Conservation (phyloP, 2,797 vertebrate genomes). For the Urocyon cinereoargenteus region DNA sequence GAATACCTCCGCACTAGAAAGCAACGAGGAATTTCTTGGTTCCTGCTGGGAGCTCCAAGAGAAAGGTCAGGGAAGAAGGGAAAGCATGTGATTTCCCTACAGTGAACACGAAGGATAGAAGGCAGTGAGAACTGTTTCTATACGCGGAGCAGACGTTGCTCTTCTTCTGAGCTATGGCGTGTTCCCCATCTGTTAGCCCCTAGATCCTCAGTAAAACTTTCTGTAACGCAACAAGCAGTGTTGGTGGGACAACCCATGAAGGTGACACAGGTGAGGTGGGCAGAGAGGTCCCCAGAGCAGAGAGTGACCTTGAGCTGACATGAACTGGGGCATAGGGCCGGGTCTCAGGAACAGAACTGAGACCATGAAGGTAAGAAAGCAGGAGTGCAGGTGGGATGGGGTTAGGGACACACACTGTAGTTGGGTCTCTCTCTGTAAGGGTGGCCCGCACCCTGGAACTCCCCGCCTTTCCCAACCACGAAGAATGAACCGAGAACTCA, state of each 20-base stretch:
- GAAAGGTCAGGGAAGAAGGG: not conserved
- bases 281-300: not conserved
- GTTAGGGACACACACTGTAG: not conserved
- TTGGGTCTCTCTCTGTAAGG: not conserved
- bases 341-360: not conserved
- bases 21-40: not conserved
- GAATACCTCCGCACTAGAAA: slow-evolving; percentile 20
- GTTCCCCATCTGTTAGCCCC: not conserved
- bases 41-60: not conserved
- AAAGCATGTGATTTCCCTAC: not conserved
- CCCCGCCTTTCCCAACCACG: not conserved
- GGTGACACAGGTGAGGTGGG: not conserved
- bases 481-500: not conserved
- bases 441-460: not conserved
- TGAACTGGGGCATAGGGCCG: not conserved
- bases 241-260: not conserved
- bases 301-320: not conserved
- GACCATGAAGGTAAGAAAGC: not conserved
- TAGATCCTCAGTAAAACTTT: not conserved
- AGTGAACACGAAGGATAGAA: not conserved
- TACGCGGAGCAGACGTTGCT: not conserved
- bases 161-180: not conserved
- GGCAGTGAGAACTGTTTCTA: not conserved
- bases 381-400: not conserved
- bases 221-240: not conserved